Evolutionary conservation across 2,113 vertebrate species (phyloP), one percentile per base, ranked within the genome.

Genomic region (Glaucomys volans): DNA sequence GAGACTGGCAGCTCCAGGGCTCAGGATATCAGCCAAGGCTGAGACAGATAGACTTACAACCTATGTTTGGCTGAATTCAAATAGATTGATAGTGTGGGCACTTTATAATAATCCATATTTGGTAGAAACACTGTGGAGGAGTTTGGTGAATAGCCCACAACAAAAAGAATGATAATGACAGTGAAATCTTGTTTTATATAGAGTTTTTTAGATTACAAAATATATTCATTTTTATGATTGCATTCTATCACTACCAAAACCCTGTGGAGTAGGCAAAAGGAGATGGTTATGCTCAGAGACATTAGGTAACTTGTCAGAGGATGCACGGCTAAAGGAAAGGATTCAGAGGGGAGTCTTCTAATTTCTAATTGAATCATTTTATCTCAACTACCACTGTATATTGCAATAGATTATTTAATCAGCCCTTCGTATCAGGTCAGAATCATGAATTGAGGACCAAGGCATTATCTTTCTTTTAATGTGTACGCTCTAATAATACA

Each of bases 371-470:
- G 71, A 76, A 40, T 8, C 26, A 42, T 84, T 90, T 35, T 62
- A 84, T 18, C 44, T 66, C 52, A 22, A n/a, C 14, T 6, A 40
- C 69, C 14, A 35, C 28, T 71, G 26, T 42, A 50, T 64, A 37
- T 76, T 54, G 13, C 18, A 66, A 16, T 67, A 64, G 42, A 79
- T 11, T 40, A 20, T 57, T 89, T 80, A 79, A 26, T 75, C n/a
- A 64, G 28, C 17, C 18, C 11, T 93, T 91, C 50, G 16, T 64
- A 81, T 64, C 35, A 89, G 47, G 6, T 44, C 91, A 72, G 57
- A 96, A 85, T 82, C 86, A 52, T 52, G 86, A 90, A 87, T 22
- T 57, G 62, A 95, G 37, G 69, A 76, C 35, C 14, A 72, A 66
- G 30, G 6, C 11, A 92, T 2, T 89, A 74, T 71, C 44, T 93